These are phyloP conservation scores for Cyanistes caeruleus DNA, from an alignment of 2,113 vertebrate species.

Conservation along the genomic window DNA sequence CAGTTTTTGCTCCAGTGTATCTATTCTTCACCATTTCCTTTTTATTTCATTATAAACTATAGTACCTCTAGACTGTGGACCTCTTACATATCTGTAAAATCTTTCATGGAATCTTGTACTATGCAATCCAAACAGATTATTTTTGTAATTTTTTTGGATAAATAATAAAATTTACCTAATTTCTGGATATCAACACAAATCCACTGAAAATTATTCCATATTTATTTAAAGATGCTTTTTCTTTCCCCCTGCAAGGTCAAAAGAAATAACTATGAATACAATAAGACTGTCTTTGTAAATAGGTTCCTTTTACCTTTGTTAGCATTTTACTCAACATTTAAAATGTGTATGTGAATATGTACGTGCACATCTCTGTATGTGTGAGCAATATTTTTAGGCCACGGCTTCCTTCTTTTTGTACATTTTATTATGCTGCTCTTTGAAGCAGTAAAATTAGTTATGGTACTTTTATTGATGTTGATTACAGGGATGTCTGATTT, in stretches of 20 bases:
- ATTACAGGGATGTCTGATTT: conserved; percentile 70
- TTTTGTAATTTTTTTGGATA: background rate
- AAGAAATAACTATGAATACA: background rate
- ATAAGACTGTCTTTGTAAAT: conserved; percentile 35
- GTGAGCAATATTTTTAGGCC: conserved; percentile 10
- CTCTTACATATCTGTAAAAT: background rate
- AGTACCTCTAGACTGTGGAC: background rate
- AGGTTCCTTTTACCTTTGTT: conserved; percentile 34
- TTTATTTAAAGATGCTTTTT: background rate
- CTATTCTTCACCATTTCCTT: background rate
- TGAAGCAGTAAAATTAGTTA: conserved; percentile 67
- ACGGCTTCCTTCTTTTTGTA: conserved; percentile 13
- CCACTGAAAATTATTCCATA: background rate
- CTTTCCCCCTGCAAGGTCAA: background rate
- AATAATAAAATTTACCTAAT: background rate
- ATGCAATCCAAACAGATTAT: background rate
- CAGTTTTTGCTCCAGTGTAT: background rate
- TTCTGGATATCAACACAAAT: background rate
- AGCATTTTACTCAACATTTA: conserved; percentile 53
- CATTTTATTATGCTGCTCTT: conserved; percentile 51
- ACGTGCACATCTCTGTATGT: background rate
- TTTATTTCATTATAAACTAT: background rate
- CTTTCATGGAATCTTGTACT: background rate
- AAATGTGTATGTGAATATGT: background rate
- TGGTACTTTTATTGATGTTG: conserved; percentile 56